Evolutionary conservation across 2,113 vertebrate genomes (phyloP), one percentile per base, ranked within the genome.

Genomic region (Bothrops jararaca): DNA sequence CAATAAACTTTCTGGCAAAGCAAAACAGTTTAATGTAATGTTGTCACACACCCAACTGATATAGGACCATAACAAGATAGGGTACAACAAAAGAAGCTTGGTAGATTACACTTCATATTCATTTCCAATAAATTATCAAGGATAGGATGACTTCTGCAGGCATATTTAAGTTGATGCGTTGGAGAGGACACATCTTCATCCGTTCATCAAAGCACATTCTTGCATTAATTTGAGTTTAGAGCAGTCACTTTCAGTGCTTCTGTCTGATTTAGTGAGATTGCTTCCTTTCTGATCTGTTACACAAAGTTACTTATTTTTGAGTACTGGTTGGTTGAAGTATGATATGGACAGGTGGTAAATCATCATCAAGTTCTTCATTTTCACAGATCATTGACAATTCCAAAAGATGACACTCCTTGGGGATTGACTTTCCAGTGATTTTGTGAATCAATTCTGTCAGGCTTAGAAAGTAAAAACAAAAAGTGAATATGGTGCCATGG

Each of bases 311-410:
- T 85, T 22, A 26, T 58, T 22, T 8, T 53, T 64, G 29, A 92
- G 6, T 26, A 1, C 22, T 94, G n/a, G 91, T 85, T 89, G 94
- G 48, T 85, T 91, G 95, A 48, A 96, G 94, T 91, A 96, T 42
- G 6, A 85, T 96, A 95, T 98, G 97, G 93, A 98, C 64, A 29
- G 97, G 96, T 0, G 96, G 96, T 39, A 97, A 97, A 34, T 34
- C 1, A 0, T 3, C 45, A 39, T 96, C 96, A 1, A 97, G 96
- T 0, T 97, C 94, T 5, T 99, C 98, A 80, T 97, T 98, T 88
- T 94, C 94, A 1, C 98, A 99, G 0, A 97, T 94, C 0, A 98
- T 95, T 13, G 94, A 48, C 90, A 99, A 91, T 57, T 98, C 98
- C 96, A 99, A 96, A 92, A 98, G 95, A 91, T 87, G 96, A 93